These are phyloP conservation scores for Amblyjoppa fuscipennis DNA, from an alignment of 2,888 invertebrate genomes.

Conservation along the genomic window DNA sequence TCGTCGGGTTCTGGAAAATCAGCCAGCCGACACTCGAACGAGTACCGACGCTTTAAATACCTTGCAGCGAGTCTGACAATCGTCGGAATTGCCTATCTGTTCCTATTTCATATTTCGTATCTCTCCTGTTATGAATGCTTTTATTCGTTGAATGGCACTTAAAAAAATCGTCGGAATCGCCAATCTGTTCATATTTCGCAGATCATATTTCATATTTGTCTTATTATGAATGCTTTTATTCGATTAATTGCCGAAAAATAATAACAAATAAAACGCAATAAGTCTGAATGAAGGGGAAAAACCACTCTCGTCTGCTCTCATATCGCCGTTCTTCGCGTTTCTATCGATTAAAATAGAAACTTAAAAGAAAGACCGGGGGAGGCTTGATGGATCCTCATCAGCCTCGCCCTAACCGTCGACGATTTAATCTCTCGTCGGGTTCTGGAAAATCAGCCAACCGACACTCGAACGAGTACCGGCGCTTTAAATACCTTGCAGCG, in stretches of 20 bases:
- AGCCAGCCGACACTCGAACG: background rate
- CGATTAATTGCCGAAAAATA: too few relatives aligned
- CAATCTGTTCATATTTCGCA: conserved; percentile 2
- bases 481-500: background rate
- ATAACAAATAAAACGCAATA: too few relatives aligned
- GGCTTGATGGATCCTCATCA: conserved; percentile 77
- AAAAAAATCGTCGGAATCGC: conserved; percentile 49
- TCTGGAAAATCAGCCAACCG: conserved; percentile 2
- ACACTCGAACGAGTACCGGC: background rate
- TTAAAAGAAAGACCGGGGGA: background rate
- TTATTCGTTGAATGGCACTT: too few relatives aligned
- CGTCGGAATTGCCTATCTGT: conserved; percentile 38
- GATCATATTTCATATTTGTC: too few relatives aligned
- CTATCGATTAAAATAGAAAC: background rate
- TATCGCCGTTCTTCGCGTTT: too few relatives aligned
- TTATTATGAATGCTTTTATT: too few relatives aligned
- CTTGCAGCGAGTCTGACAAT: conserved; percentile 26
- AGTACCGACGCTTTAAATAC: background rate
- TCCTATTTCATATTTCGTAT: too few relatives aligned
- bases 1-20: conserved; percentile 1
- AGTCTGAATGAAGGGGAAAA: too few relatives aligned
- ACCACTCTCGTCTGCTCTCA: too few relatives aligned
- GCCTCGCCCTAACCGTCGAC: conserved; percentile 74
- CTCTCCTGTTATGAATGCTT: too few relatives aligned
- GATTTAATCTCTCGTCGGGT: conserved; percentile 64